Percentiles rank a stretch among this genome's conserved stretches.
These are phyloP conservation scores for Ormyrus labotus DNA, from an alignment of 2,888 invertebrate species.

Conservation along the genomic window DNA sequence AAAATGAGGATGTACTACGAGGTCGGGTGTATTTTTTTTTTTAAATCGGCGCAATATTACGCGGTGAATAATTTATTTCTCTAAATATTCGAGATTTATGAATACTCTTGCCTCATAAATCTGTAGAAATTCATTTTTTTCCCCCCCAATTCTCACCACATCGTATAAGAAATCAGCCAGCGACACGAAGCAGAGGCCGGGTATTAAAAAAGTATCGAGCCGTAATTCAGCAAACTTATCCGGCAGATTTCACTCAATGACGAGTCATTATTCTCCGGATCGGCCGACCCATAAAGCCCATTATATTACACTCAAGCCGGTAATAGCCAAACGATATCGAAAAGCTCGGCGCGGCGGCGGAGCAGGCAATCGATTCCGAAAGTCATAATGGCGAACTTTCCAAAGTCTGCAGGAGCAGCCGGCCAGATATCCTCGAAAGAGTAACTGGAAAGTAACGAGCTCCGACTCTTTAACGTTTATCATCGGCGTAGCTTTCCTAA, in stretches of 20 bases:
- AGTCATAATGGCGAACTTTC: background rate
- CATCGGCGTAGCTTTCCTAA: constrained; percentile 11
- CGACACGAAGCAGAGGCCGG: no score
- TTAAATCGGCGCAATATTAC: background rate
- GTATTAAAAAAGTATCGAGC: background rate
- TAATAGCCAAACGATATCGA: no score
- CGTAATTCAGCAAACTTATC: constrained; percentile 16
- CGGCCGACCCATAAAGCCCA: background rate
- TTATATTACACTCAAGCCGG: no score
- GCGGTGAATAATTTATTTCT: background rate
- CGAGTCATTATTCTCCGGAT: constrained; percentile 30
- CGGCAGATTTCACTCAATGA: background rate
- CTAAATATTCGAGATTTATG: no score
- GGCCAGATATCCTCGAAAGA: background rate
- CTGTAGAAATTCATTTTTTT: no score
- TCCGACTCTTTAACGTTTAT: constrained; percentile 48
- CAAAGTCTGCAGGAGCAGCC: background rate
- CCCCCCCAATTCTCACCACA: no score
- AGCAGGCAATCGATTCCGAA: constrained; percentile 17
- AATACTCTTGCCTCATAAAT: no score
- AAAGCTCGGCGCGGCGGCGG: no score
- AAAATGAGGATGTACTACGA: no score
- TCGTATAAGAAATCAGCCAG: no score
- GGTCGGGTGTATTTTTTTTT: no score
- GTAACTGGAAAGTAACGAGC: constrained; percentile 36